Conservation (phyloP, 1,140 invertebrate genomes). For the Leptonema lineaticorne region DNA sequence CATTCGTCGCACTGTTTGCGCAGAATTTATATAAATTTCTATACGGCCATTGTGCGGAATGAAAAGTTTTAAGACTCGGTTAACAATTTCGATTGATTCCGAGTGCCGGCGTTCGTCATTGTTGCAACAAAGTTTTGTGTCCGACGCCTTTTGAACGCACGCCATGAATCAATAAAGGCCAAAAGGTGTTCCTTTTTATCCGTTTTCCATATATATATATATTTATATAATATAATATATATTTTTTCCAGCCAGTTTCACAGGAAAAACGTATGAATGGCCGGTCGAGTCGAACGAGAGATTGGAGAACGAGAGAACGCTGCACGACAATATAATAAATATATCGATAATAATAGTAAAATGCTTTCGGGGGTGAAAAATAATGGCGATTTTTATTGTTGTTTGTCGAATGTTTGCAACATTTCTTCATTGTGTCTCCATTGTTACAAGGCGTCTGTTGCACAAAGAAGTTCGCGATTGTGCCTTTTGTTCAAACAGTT, state of each 20-base stretch:
- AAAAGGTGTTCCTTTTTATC: conserved; percentile 42
- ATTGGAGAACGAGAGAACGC: too few species aligned
- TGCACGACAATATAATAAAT: too few species aligned
- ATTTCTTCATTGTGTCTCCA: conserved; percentile 36
- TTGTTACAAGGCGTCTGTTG: conserved; percentile 35
- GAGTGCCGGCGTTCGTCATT: conserved; percentile 17
- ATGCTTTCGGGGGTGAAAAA: conserved; percentile 17
- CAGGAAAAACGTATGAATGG: conserved; percentile 39
- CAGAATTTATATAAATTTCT: too few species aligned
- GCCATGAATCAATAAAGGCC: conserved; percentile 38
- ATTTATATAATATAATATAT: too few species aligned
- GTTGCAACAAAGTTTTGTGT: conserved; percentile 17
- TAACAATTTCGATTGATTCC: not conserved
- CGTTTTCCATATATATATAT: too few species aligned
- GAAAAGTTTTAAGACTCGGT: too few species aligned
- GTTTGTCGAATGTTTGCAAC: conserved; percentile 41
- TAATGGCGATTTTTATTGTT: conserved; percentile 41
- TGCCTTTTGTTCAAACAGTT: conserved; percentile 36
- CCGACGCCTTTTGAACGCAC: conserved; percentile 33
- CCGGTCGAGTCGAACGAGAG: too few species aligned
- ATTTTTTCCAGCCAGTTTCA: too few species aligned
- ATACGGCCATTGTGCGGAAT: too few species aligned
- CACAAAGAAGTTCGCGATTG: conserved; percentile 39
- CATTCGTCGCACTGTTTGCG: too few species aligned
- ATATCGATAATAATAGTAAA: conserved; percentile 3